A percentile compares a stretch with the other conserved stretches of the same genome.
phyloP scores from a whole-genome alignment of 1,140 invertebrate species.

The Latrodectus geometricus region DNA sequence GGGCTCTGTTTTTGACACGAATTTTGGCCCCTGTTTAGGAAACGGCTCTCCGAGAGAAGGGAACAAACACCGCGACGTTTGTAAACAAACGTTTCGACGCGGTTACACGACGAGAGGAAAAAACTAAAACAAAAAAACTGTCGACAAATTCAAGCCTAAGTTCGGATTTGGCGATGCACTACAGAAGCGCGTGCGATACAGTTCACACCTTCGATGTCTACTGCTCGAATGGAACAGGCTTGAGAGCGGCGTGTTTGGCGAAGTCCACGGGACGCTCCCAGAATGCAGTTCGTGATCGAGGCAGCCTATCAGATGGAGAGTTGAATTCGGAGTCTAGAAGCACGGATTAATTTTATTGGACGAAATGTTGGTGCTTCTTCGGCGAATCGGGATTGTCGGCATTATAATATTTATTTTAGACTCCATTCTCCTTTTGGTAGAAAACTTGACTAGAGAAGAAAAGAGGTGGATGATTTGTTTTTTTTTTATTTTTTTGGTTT shows the following conservation, averaged over 20 bases:
- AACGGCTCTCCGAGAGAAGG: constrained; percentile 13
- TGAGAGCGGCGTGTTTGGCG: constrained; percentile 15
- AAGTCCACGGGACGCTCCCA: constrained; percentile 32
- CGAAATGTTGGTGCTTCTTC: constrained; percentile 29
- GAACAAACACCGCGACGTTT: constrained; percentile 1
- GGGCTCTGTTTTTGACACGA: constrained; percentile 90
- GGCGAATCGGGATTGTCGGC: constrained; percentile 40
- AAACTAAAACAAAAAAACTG: background rate
- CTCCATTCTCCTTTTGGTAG: background rate
- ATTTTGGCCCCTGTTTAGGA: constrained; percentile 78
- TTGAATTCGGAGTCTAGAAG: background rate
- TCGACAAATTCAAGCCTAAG: background rate
- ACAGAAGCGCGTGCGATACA: background rate
- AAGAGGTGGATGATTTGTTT: background rate
- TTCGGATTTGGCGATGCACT: background rate
- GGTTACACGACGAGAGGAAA: background rate
- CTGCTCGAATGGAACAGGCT: constrained; percentile 18
- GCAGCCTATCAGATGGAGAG: constrained; percentile 34
- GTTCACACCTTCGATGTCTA: background rate
- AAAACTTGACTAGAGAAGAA: constrained; percentile 22
- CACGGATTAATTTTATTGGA: constrained; percentile 42
- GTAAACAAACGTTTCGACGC: constrained; percentile 18
- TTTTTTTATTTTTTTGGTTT: constrained; percentile 23
- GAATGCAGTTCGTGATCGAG: constrained; percentile 7
- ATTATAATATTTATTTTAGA: constrained; percentile 58